Evolutionary conservation across 2,113 vertebrate species (phyloP), one percentile per base, ranked within the genome.

Genomic region (Solenodon paradoxus): DNA sequence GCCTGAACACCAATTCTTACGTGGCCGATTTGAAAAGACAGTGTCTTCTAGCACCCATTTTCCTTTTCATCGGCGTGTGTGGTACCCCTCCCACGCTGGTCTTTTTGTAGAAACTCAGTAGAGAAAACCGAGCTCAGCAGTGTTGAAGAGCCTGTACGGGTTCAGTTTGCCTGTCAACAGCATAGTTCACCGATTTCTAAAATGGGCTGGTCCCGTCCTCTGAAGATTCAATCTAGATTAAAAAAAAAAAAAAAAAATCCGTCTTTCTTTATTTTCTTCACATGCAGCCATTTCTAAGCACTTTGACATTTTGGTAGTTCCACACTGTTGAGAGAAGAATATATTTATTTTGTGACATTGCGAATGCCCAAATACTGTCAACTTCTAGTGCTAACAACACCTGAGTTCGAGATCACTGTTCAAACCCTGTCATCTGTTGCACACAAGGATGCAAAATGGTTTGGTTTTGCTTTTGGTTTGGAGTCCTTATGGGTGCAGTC

Each of bases 141-240:
- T 66, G 26, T 71, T 95, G 87, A 51, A 92, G 63, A 90, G 92
- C 90, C 97, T 86, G 96, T 3, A 32, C 72, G 96, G 47, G 97
- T 94, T 69, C 96, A 75, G 97, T 88, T 97, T 92, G 89, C 88
- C 72, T 22, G 22, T 69, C 7, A 69, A 75, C 0, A 26, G 94
- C 96, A 47, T 85, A 93, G 26, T 91, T n/a, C 16, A 35, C 84
- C 86, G 94, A 24, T 92, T 55, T 96, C 93, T 72, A 82, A 97
- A n/a, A 92, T 98, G 98, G 98, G 98, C 98, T 98, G 98, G 98
- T 97, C 98, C 98, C 98, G 97, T 92, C 95, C 32, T 45, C 93
- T 71, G 92, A 96, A 95, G 95, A 97, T 90, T 97, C 97, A 94
- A 88, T 95, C 97, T 94, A 96, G 38, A 45, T 90, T 96, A 80